phyloP scores from a whole-genome alignment of 2,888 invertebrate genomes.

The Idaea aversata region DNA sequence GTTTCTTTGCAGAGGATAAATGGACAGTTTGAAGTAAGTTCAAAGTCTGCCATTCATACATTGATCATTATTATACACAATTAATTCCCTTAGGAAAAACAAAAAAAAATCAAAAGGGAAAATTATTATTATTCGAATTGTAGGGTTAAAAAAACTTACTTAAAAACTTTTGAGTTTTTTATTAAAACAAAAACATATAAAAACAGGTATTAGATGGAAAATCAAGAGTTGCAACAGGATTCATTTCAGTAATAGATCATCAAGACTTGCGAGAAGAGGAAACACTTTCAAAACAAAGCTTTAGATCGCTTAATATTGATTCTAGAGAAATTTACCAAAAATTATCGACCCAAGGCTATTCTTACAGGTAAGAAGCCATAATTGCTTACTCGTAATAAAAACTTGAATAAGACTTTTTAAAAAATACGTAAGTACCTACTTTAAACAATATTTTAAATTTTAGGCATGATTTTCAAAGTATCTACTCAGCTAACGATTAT shows the following conservation, averaged over 20 bases:
- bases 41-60: too few relatives aligned
- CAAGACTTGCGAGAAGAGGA: conserved; percentile 6
- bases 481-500: conserved; percentile 37
- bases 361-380: conserved; percentile 38
- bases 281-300: conserved; percentile 11
- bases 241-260: conserved; percentile 15
- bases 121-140: too few relatives aligned
- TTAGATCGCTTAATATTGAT: conserved; percentile 21
- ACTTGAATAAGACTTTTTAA: neutral
- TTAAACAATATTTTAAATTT: conserved; percentile 12
- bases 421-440: neutral
- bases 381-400: neutral
- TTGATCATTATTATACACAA: too few relatives aligned
- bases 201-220: conserved; percentile 40
- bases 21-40: conserved; percentile 78
- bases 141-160: too few relatives aligned
- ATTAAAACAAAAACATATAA: neutral
- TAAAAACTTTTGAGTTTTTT: too few relatives aligned
- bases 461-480: conserved; percentile 49
- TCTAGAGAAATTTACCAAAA: conserved; percentile 46
- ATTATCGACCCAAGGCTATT: conserved; percentile 38
- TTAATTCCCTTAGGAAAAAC: too few relatives aligned
- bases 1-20: conserved; percentile 82
- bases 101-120: too few relatives aligned
- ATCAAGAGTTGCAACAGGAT: conserved; percentile 43